Base-by-base conservation (phyloP, 2,797 vertebrate genomes). In the Dendrocincla fuliginosa region DNA sequence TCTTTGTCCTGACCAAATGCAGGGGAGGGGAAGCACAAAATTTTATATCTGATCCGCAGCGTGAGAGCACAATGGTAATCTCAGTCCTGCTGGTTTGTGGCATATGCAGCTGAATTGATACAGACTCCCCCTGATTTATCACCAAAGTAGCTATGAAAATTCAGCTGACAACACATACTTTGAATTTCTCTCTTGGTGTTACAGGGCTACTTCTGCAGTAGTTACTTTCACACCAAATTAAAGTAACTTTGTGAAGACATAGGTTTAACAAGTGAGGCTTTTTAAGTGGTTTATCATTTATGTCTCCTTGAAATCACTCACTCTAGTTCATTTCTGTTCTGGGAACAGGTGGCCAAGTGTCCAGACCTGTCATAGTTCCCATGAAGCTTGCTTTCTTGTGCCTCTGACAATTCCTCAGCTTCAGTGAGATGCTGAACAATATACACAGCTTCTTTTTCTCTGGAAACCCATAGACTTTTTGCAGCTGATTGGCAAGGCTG, bases 141-240 rank as follows among this genome's bases (percentile, higher is more conserved):
- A 87, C 63, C 55, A 68, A 82, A 94, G 41, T 14, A 75, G 49
- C 53, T 81, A 69, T 32, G 44, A 93, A 93, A 95, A 88, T 93
- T 76, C 79, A 85, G 49, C 61, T 94, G 71, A 83, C 68, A 94
- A 64, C 57, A 73, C 16, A 70, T 52, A 68, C 46, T 86, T 92
- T 39, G 69, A 88, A 68, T 95, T 88, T 90, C 61, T 86, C 11
- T 57, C 50, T 84, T 32, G 16, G 27, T 87, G 19, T 84, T 92
- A 74, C 3, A 30, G 77, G 17, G n/a, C 57, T 91, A 5, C 42
- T 88, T 84, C 53, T 71, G 30, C 46, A 53, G 39, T 32, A 70
- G 53, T 81, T 81, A 64, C 57, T 86, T 90, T 67, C 60, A 81
- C 16, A 86, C 16, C 49, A 57, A 90, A 80, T 86, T 78, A 63